phyloP scores from a whole-genome alignment of 2,888 invertebrate species.

The Cephus nigrinus region DNA sequence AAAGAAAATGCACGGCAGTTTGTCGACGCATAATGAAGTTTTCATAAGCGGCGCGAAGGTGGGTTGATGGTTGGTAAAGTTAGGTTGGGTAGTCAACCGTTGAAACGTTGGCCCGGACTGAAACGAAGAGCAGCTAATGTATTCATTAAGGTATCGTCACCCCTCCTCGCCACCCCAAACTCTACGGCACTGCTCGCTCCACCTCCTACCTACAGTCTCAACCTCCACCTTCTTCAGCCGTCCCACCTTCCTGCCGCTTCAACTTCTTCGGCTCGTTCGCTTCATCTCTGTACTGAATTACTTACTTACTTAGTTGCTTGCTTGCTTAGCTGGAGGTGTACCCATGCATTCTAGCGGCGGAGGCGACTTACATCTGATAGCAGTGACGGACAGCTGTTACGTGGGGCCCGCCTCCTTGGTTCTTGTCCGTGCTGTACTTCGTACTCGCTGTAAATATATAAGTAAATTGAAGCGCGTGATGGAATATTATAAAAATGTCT shows the following conservation, averaged over 20 bases:
- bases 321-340: slow-evolving; percentile 1
- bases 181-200: slow-evolving; percentile 7
- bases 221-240: background rate
- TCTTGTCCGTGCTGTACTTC: background rate
- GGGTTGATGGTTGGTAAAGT: slow-evolving; percentile 14
- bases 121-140: slow-evolving; percentile 22
- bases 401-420: slow-evolving; percentile 17
- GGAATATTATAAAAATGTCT: background rate
- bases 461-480: background rate
- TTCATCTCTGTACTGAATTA: slow-evolving; percentile 3
- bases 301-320: background rate
- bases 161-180: slow-evolving; percentile 7
- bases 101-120: slow-evolving; percentile 15
- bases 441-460: background rate
- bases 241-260: slow-evolving; percentile 2
- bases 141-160: slow-evolving; percentile 20
- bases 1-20: slow-evolving; percentile 10
- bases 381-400: slow-evolving; percentile 20
- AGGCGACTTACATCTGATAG: slow-evolving; percentile 19
- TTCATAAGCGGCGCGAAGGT: slow-evolving; percentile 17
- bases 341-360: slow-evolving; percentile 11
- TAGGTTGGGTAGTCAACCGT: slow-evolving; percentile 13
- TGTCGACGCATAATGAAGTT: slow-evolving; percentile 21
- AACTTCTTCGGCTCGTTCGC: slow-evolving; percentile 10
- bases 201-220: background rate